Conservation (phyloP, 2,888 invertebrate species). For the Dyspetes luteomarginatus region DNA sequence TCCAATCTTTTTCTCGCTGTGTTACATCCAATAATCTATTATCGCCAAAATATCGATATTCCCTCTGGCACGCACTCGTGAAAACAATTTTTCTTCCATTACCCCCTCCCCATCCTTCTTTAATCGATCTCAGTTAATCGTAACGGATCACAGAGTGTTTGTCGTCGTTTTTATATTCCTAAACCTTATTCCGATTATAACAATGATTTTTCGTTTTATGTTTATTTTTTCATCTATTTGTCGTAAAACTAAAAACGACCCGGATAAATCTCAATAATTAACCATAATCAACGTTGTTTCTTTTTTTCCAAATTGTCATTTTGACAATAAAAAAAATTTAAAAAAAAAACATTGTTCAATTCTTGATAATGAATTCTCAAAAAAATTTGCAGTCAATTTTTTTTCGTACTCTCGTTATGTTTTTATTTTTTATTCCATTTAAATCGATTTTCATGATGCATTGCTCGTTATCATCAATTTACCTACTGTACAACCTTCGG, state of each 20-base stretch:
- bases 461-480: conserved; percentile 55
- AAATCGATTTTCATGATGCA: background rate
- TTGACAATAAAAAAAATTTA: conserved; percentile 1
- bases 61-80: background rate
- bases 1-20: background rate
- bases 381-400: conserved; percentile 8
- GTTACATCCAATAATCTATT: conserved; percentile 9
- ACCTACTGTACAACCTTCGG: conserved; percentile 66
- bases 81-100: background rate
- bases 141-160: conserved; percentile 64
- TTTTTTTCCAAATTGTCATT: conserved; percentile 10
- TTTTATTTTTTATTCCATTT: conserved; percentile 12
- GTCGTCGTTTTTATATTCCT: conserved; percentile 68
- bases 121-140: conserved; percentile 54
- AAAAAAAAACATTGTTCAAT: background rate
- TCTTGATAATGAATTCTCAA: no score
- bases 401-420: conserved; percentile 10
- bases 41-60: background rate
- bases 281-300: conserved; percentile 53
- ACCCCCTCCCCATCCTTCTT: background rate
- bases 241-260: conserved; percentile 75
- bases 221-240: conserved; percentile 14
- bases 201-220: conserved; percentile 57
- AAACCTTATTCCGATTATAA: conserved; percentile 76
- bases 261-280: conserved; percentile 68